Conservation (phyloP, 2,797 vertebrate species). For the Amblyopsis hoosieri region DNA sequence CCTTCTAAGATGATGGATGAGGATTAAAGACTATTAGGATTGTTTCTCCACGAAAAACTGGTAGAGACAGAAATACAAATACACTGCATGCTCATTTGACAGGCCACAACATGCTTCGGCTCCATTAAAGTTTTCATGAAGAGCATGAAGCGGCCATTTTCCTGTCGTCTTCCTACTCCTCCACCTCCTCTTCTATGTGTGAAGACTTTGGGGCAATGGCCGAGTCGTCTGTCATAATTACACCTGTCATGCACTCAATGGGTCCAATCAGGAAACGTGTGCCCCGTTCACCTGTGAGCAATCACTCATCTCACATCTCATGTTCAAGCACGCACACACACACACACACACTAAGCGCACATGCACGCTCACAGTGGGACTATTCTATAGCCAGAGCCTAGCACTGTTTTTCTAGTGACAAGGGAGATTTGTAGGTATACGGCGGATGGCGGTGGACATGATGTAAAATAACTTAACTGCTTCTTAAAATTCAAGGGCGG, state of each 20-base stretch:
- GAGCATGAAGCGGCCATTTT: too few species aligned
- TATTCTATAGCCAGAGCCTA: constrained; percentile 59
- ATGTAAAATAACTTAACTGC: constrained; percentile 76
- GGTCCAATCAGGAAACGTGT: constrained; percentile 30
- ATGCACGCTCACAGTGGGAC: constrained; percentile 52
- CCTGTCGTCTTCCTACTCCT: not conserved
- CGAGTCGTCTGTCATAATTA: constrained; percentile 45
- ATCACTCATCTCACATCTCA: constrained; percentile 59
- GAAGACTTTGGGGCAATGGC: constrained; percentile 32
- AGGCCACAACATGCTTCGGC: constrained; percentile 44
- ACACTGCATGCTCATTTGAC: constrained; percentile 26
- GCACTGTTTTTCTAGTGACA: constrained; percentile 72
- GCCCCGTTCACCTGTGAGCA: constrained; percentile 62
- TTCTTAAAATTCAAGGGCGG: constrained; percentile 57
- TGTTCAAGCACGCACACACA: constrained; percentile 22
- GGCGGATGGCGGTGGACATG: constrained; percentile 55
- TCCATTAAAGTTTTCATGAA: constrained; percentile 12
- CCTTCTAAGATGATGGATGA: constrained; percentile 57
- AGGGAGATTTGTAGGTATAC: constrained; percentile 59
- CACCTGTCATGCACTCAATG: constrained; percentile 42
- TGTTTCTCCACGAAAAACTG: constrained; percentile 17
- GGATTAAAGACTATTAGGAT: constrained; percentile 62
- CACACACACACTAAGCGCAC: constrained; percentile 11
- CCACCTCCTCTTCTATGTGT: not conserved
- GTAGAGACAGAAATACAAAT: constrained; percentile 8